These are phyloP conservation scores for Agapornis canus DNA, from an alignment of 2,797 vertebrate species.

Conservation along the genomic window DNA sequence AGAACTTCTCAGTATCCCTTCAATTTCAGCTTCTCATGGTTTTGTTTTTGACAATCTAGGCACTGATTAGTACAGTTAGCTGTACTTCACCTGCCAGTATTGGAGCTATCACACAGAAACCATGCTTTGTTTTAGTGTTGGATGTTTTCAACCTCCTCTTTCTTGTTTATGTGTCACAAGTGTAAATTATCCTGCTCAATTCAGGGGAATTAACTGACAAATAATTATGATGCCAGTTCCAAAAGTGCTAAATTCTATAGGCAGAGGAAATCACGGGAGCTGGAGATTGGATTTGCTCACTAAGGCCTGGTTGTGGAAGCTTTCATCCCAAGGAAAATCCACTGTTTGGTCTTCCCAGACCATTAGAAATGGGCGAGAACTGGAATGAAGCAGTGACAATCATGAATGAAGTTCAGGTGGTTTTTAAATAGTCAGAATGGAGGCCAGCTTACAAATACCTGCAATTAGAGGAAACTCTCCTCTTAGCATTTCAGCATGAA, in stretches of 20 bases:
- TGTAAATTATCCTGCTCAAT: background rate
- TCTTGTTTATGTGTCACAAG: background rate
- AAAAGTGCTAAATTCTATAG: background rate
- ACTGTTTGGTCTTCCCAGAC: fast-evolving
- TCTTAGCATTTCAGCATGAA: background rate
- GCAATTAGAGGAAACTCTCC: background rate
- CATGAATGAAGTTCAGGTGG: background rate
- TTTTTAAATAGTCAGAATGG: background rate
- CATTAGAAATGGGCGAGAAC: background rate
- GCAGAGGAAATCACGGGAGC: background rate
- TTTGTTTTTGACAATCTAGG: background rate
- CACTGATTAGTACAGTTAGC: too few species aligned
- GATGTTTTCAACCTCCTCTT: background rate
- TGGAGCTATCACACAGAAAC: background rate
- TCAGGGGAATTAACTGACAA: background rate
- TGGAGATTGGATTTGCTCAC: background rate
- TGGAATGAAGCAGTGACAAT: background rate
- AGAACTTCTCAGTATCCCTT: background rate
- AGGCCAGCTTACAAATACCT: background rate
- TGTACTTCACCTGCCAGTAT: background rate
- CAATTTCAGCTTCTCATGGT: fast-evolving
- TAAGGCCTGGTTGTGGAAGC: background rate
- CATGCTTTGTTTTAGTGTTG: background rate
- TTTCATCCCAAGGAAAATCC: background rate
- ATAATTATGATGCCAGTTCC: background rate